These are phyloP conservation scores for Carabus problematicus DNA, from an alignment of 2,888 invertebrate genomes.

Conservation along the genomic window DNA sequence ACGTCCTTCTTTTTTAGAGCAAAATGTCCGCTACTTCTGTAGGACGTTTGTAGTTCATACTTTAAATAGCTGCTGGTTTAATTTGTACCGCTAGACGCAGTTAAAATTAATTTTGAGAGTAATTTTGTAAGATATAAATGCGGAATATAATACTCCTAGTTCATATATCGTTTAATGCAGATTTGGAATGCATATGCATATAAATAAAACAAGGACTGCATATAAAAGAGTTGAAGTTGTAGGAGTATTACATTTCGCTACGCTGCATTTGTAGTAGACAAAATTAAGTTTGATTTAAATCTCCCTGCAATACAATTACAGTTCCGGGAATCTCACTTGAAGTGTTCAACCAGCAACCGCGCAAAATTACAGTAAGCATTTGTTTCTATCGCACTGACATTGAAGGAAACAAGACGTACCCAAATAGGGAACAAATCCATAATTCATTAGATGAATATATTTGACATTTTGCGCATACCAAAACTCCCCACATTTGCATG, in stretches of 20 bases:
- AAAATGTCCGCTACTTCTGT: no score
- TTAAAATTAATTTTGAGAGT: not conserved
- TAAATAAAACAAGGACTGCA: not conserved
- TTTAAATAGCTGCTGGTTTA: not conserved
- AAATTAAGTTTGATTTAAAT: constrained; percentile 3
- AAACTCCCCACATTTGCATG: constrained; percentile 25
- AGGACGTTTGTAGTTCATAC: not conserved
- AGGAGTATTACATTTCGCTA: constrained; percentile 7
- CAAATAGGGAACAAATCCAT: constrained; percentile 20
- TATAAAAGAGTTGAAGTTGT: constrained; percentile 4
- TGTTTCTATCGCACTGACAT: not conserved
- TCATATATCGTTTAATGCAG: no score
- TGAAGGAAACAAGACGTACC: not conserved
- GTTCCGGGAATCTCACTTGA: not conserved
- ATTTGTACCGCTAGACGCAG: not conserved
- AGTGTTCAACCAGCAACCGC: not conserved
- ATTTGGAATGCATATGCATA: no score
- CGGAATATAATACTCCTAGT: no score
- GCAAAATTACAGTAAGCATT: constrained; percentile 20
- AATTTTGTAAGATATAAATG: not conserved
- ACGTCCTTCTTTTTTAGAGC: no score
- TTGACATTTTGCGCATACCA: constrained; percentile 20
- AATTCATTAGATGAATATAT: constrained; percentile 31
- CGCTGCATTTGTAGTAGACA: no score
- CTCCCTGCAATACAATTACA: not conserved